Percentiles rank a stretch among this genome's conserved stretches.
These are phyloP conservation scores for Zygogramma bicolorata DNA, from an alignment of 2,888 invertebrate genomes.

Conservation along the genomic window DNA sequence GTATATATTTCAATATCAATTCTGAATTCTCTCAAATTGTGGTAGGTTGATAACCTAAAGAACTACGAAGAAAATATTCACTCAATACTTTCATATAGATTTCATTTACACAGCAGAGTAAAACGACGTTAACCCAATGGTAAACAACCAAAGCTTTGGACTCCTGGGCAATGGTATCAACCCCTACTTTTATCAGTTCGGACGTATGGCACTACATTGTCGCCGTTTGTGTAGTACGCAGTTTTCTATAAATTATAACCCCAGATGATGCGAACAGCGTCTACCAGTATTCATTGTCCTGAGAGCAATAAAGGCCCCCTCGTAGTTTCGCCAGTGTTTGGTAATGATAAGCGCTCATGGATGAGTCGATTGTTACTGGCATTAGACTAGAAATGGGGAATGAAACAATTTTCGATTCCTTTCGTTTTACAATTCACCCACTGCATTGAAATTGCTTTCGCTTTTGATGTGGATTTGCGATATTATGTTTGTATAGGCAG, in stretches of 20 bases:
- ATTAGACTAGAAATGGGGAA: slow-evolving; percentile 8
- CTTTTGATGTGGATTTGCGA: slow-evolving; percentile 11
- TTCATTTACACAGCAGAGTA: too few species aligned
- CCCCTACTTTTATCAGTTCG: background rate
- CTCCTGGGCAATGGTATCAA: background rate
- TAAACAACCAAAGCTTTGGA: too few species aligned
- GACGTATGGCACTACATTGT: background rate
- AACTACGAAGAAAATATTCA: too few species aligned
- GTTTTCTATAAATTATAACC: slow-evolving; percentile 9
- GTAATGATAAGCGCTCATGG: slow-evolving; percentile 13
- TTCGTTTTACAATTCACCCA: slow-evolving; percentile 6
- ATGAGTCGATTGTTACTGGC: slow-evolving; percentile 7
- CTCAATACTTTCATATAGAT: too few species aligned
- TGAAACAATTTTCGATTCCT: slow-evolving; percentile 9
- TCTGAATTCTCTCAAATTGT: too few species aligned
- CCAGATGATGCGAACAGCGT: background rate
- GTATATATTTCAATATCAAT: too few species aligned
- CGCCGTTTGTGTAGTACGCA: background rate
- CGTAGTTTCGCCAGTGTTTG: slow-evolving; percentile 11
- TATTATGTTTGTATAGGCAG: slow-evolving; percentile 12
- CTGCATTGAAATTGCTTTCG: slow-evolving; percentile 7
- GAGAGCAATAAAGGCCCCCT: slow-evolving; percentile 8
- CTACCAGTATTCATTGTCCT: slow-evolving; percentile 6
- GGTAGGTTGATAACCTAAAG: too few species aligned
- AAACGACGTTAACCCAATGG: too few species aligned